phyloP scores from a whole-genome alignment of 2,888 invertebrate species.

The Scaptomyza caliginosa region DNA sequence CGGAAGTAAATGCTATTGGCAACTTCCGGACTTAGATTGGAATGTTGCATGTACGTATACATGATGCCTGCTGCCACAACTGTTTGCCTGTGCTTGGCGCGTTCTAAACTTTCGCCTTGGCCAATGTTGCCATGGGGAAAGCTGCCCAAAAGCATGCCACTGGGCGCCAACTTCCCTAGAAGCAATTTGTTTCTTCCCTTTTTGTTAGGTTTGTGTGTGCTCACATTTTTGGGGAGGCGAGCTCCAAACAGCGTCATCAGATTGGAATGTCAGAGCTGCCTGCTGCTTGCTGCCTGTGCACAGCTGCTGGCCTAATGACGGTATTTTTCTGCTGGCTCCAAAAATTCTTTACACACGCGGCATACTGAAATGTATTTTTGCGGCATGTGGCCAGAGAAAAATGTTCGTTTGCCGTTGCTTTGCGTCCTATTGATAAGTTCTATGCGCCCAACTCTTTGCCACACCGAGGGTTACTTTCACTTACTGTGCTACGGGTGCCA shows the following conservation, averaged over 20 bases:
- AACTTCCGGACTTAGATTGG: constrained; percentile 57
- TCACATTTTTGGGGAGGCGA: constrained; percentile 31
- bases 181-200: neutral
- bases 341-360: constrained; percentile 58
- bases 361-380: neutral
- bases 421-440: constrained; percentile 60
- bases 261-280: constrained; percentile 47
- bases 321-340: constrained; percentile 77
- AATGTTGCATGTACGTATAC: neutral
- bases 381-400: neutral
- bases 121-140: constrained; percentile 72
- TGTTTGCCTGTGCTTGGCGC: constrained; percentile 45
- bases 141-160: constrained; percentile 37
- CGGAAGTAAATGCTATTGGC: constrained; percentile 76
- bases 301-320: constrained; percentile 81
- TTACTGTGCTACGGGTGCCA: constrained; percentile 46
- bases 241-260: constrained; percentile 54
- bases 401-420: neutral
- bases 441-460: constrained; percentile 72
- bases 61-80: constrained; percentile 16
- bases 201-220: neutral
- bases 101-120: constrained; percentile 71
- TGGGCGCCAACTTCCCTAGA: constrained; percentile 24
- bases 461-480: constrained; percentile 79
- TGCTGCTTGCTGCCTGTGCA: constrained; percentile 37